These are phyloP conservation scores for Coenonympha arcania DNA, from an alignment of 2,888 invertebrate species.

Conservation along the genomic window DNA sequence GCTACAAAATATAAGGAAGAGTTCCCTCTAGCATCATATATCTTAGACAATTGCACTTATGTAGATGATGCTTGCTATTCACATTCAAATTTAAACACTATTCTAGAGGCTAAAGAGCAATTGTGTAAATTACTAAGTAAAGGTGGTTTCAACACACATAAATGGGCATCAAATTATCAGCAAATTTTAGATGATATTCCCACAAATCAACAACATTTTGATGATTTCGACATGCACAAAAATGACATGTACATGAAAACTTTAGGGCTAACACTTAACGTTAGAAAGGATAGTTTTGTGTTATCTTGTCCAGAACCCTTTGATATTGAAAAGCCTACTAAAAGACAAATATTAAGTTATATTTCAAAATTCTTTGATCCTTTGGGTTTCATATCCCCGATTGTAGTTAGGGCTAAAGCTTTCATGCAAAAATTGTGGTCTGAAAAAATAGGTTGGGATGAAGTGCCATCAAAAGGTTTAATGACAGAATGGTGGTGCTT, in stretches of 20 bases:
- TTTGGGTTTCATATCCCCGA: conserved; percentile 18
- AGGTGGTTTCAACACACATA: not conserved
- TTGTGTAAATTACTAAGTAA: not conserved
- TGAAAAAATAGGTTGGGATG: conserved; percentile 1
- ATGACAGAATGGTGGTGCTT: conserved; percentile 3
- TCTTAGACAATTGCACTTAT: not conserved
- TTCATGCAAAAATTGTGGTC: not conserved
- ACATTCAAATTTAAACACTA: not conserved
- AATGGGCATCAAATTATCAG: not conserved
- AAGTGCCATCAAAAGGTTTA: conserved; percentile 14
- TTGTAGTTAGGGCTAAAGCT: conserved; percentile 1
- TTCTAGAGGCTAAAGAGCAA: not conserved
- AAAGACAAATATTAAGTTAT: conserved; percentile 21
- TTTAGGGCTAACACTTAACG: not conserved
- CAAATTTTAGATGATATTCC: not conserved
- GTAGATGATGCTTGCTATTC: not conserved
- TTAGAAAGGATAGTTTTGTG: not conserved
- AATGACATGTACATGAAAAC: not conserved
- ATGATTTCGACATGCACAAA: not conserved
- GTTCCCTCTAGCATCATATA: not conserved
- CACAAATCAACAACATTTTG: not conserved
- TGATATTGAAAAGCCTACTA: conserved; percentile 8
- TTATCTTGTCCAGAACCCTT: not conserved
- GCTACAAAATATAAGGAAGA: not conserved
- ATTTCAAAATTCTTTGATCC: conserved; percentile 26